Evolutionary conservation across 2,888 invertebrate genomes (phyloP).

Genomic region (Brenthis ino): DNA sequence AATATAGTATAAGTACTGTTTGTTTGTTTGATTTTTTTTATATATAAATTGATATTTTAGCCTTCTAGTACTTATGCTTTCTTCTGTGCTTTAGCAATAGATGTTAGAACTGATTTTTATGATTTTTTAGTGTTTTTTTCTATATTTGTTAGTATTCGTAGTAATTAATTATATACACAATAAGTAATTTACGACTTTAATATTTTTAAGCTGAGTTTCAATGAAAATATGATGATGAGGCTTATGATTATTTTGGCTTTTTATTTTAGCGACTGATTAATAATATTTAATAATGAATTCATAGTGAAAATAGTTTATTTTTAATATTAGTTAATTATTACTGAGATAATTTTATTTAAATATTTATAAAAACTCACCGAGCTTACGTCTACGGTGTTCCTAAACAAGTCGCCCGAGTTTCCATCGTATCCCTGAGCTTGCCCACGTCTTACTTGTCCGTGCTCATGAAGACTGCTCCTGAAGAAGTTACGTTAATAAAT

Average conservation of each 20-base stretch:
- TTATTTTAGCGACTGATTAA: background rate
- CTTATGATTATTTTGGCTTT: background rate
- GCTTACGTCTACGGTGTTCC: slow-evolving; percentile 56
- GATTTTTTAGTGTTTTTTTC: no score
- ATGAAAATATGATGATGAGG: background rate
- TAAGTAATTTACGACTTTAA: no score
- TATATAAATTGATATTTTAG: background rate
- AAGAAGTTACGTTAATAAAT: slow-evolving; percentile 5
- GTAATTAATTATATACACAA: no score
- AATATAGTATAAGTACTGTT: slow-evolving; percentile 55
- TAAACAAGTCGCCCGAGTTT: slow-evolving; percentile 54
- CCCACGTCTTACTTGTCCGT: slow-evolving; percentile 47
- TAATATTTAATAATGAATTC: background rate
- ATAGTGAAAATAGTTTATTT: background rate
- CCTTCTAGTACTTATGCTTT: slow-evolving; percentile 39
- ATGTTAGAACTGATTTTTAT: slow-evolving; percentile 2
- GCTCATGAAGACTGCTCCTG: slow-evolving; percentile 48
- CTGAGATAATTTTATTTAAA: no score
- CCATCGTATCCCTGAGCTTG: slow-evolving; percentile 57
- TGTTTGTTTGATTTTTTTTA: background rate
- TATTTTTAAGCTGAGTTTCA: no score
- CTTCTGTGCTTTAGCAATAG: slow-evolving; percentile 29
- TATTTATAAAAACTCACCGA: slow-evolving; percentile 53
- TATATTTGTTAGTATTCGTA: no score
- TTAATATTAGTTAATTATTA: no score